Percentiles rank a stretch among this genome's conserved stretches.
These are phyloP conservation scores for Columbina picui DNA, from an alignment of 2,113 vertebrate genomes.

Conservation along the genomic window DNA sequence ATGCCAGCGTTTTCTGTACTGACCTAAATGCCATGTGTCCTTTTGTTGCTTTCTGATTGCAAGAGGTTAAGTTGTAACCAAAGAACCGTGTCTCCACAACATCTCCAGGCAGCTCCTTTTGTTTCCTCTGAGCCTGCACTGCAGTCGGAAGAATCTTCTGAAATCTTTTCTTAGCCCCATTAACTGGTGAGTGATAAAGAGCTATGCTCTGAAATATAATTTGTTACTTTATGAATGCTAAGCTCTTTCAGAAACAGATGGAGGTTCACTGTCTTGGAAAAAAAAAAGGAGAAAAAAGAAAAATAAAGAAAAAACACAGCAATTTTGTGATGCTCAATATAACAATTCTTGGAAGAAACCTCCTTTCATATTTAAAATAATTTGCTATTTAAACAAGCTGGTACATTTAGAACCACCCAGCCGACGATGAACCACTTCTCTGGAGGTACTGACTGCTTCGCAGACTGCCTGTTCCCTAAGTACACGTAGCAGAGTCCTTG, in stretches of 20 bases:
- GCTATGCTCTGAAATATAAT: constrained; percentile 35
- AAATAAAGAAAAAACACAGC: background rate
- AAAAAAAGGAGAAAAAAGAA: background rate
- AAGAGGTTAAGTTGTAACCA: constrained; percentile 37
- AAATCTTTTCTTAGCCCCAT: constrained; percentile 67
- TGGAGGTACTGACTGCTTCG: constrained; percentile 43
- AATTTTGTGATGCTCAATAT: constrained; percentile 56
- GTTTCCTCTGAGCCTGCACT: background rate
- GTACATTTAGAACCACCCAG: constrained; percentile 49
- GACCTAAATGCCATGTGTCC: background rate
- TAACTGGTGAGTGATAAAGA: constrained; percentile 52
- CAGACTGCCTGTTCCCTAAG: constrained; percentile 34
- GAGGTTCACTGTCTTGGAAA: constrained; percentile 26
- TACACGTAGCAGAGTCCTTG: constrained; percentile 27
- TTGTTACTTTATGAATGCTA: constrained; percentile 64
- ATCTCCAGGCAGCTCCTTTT: background rate
- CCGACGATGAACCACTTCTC: background rate
- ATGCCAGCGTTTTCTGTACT: background rate
- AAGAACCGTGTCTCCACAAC: background rate
- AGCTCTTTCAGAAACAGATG: constrained; percentile 68
- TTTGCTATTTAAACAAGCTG: constrained; percentile 65
- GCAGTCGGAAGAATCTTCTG: constrained; percentile 35
- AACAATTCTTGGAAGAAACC: constrained; percentile 38
- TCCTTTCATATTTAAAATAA: constrained; percentile 61
- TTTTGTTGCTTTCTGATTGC: constrained; percentile 18